Evolutionary conservation across 2,797 vertebrate genomes (phyloP).

Genomic region (Cephalopachus bancanus): DNA sequence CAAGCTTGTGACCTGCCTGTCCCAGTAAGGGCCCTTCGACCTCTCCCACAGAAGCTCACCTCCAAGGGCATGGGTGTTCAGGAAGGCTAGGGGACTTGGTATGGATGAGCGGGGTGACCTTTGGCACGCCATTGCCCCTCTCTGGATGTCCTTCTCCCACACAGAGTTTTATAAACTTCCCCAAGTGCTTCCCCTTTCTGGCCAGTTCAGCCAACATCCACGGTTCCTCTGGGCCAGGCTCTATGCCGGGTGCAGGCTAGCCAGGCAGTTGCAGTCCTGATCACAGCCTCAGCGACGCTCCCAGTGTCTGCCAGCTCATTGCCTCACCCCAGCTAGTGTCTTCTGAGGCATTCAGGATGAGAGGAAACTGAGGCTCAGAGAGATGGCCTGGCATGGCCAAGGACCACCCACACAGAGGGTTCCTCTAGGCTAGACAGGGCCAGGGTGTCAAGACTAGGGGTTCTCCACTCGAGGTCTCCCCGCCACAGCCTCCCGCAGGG

Average conservation of each 20-base stretch:
- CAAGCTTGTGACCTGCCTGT: background rate
- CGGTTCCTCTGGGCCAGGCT: background rate
- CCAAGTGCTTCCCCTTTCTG: constrained; percentile 55
- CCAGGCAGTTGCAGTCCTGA: background rate
- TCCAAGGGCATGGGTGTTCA: background rate
- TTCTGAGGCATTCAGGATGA: background rate
- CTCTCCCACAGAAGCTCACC: background rate
- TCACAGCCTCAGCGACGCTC: background rate
- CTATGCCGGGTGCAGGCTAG: background rate
- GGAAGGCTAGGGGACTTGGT: background rate
- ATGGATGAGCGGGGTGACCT: constrained; percentile 10
- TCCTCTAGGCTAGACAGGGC: constrained; percentile 19
- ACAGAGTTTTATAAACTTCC: constrained; percentile 70
- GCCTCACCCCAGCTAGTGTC: background rate
- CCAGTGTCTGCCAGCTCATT: background rate
- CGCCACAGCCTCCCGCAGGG: constrained; percentile 5
- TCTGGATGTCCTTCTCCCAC: background rate
- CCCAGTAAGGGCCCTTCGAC: background rate
- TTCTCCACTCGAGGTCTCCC: background rate
- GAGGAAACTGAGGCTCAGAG: constrained; percentile 67
- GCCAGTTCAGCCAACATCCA: constrained; percentile 67
- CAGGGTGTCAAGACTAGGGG: background rate
- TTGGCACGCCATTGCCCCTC: background rate
- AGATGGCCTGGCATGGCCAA: background rate
- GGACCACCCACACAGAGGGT: constrained; percentile 67